phyloP scores from a whole-genome alignment of 2,797 vertebrate species.

The Xiphorhynchus erythropygius region DNA sequence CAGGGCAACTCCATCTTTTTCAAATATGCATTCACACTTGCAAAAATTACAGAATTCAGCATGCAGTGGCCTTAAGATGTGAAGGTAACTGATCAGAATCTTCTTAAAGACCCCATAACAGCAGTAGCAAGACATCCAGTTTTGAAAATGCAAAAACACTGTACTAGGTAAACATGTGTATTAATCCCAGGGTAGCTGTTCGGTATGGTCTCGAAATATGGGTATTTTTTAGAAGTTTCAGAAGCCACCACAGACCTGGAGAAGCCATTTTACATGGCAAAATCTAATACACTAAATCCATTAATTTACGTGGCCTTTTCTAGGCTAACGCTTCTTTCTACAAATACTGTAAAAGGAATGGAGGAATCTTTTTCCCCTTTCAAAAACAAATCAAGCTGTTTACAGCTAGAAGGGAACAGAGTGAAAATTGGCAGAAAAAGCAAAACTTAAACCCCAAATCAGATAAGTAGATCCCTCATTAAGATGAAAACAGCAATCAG shows the following conservation, averaged over 20 bases:
- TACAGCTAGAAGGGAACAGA: background rate
- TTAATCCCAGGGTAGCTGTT: background rate
- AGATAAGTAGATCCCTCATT: background rate
- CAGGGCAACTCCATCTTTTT: background rate
- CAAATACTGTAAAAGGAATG: background rate
- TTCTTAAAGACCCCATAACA: background rate
- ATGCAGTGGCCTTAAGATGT: background rate
- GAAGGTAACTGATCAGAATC: background rate
- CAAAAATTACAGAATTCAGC: background rate
- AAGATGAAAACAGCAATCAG: conserved; percentile 14
- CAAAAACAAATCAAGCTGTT: background rate
- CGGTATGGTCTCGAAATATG: background rate
- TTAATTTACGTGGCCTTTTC: background rate
- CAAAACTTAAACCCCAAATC: conserved; percentile 10
- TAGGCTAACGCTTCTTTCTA: background rate
- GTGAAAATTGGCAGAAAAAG: conserved; percentile 2
- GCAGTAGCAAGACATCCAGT: background rate
- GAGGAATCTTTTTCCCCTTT: background rate
- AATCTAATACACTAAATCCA: background rate
- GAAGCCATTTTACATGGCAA: background rate
- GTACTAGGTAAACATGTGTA: background rate
- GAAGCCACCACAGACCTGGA: background rate
- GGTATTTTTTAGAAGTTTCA: background rate
- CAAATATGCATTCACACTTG: background rate
- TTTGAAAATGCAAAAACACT: background rate